Percentiles rank a stretch among this genome's conserved stretches.
Conservation (phyloP, 2,113 vertebrate genomes). For the Tretioscincus oriximinensis region DNA sequence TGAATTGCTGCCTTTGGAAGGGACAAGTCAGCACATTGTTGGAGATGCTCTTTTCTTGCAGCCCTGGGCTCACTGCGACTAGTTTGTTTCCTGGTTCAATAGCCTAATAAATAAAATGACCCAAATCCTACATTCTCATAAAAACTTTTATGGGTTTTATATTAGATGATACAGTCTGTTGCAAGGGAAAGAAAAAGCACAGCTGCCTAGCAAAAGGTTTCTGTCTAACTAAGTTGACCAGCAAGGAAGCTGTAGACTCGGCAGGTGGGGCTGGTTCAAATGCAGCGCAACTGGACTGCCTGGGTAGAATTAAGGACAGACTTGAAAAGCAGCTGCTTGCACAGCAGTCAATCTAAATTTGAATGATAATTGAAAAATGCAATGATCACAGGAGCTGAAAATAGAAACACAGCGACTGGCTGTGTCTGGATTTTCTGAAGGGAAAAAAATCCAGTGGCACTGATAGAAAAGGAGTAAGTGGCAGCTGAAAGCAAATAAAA, state of each 20-base stretch:
- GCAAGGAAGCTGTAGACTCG: not conserved
- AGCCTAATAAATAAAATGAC: not conserved
- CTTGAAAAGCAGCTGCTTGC: constrained; percentile 33
- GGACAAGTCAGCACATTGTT: constrained; percentile 33
- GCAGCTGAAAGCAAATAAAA: not conserved
- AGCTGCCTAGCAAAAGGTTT: not conserved
- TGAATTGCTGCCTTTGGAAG: constrained; percentile 41
- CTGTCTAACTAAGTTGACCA: not conserved
- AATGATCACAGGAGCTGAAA: constrained; percentile 18
- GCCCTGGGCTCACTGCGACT: not conserved
- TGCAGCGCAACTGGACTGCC: not conserved
- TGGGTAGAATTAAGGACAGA: constrained; percentile 24
- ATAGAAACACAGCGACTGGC: constrained; percentile 3
- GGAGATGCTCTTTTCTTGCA: constrained; percentile 15
- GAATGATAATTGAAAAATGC: constrained; percentile 21
- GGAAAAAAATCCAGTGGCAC: not conserved
- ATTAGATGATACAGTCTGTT: not conserved
- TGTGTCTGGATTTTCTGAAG: not conserved
- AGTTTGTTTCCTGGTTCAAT: constrained; percentile 28
- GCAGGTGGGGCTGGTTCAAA: not conserved
- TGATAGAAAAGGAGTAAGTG: not conserved
- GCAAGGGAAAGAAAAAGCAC: accelerated
- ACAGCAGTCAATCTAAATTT: constrained; percentile 33
- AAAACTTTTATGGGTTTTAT: constrained; percentile 21
- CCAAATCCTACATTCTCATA: not conserved